Evolutionary conservation across 2,113 vertebrate genomes (phyloP).

Genomic region (Tichodroma muraria): DNA sequence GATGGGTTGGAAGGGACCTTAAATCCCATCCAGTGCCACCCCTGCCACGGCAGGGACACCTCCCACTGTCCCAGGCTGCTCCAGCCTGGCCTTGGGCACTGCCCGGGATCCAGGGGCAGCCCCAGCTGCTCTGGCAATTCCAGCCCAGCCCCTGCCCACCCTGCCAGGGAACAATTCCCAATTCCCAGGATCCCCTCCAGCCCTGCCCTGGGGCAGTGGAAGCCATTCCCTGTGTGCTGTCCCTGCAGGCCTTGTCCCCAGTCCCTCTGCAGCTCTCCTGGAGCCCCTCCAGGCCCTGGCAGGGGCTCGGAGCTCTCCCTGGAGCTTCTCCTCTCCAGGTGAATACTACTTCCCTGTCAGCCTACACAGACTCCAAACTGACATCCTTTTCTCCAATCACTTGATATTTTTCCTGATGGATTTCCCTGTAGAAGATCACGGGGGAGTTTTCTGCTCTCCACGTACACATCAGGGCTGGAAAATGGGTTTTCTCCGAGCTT

Average conservation of each 20-base stretch:
- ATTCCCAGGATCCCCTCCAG: neutral
- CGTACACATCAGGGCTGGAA: neutral
- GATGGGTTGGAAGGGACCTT: neutral
- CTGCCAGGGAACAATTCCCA: neutral
- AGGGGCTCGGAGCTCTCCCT: neutral
- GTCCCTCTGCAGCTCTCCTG: neutral
- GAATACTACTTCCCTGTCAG: neutral
- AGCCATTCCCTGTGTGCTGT: neutral
- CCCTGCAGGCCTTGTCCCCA: neutral
- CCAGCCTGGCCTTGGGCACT: neutral
- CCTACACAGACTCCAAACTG: neutral
- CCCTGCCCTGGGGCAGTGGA: neutral
- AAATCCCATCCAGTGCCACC: rapidly evolving
- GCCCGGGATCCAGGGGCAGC: neutral
- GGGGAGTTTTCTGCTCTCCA: neutral
- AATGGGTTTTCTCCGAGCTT: rapidly evolving
- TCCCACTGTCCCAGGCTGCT: neutral
- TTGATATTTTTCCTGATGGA: neutral
- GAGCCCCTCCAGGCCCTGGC: neutral
- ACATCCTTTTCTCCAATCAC: neutral
- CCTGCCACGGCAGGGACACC: neutral
- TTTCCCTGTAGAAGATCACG: neutral
- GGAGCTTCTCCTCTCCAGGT: neutral
- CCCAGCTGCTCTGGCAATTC: neutral
- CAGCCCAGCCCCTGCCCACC: neutral